Base-by-base conservation (phyloP, 2,113 vertebrate genomes). In the Indri indri region DNA sequence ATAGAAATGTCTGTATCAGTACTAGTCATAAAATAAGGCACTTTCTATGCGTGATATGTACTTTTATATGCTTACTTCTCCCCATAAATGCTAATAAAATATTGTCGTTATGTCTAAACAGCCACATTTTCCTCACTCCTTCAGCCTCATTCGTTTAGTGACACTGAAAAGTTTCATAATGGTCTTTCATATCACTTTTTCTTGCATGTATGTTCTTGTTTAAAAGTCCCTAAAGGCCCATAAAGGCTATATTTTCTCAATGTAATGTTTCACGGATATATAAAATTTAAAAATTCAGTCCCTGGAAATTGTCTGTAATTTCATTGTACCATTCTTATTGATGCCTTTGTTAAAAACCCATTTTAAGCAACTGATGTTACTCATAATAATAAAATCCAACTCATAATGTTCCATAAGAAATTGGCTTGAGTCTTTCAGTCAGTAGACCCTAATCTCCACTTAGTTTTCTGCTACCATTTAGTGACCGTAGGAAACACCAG, bases 21-120 rank as follows among this genome's bases (percentile, higher is more conserved):
- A 42, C 54, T 66, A 87, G 52, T 74, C 87, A 95, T 92, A 96
- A 95, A 96, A 95, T 95, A 90, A 97, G 76, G 65, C 74, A 79
- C 32, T 92, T 96, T 97, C 90, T 96, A 93, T 97, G 90, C 92
- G 94, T 82, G 14, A 37, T 79, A 82, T 80, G 18, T 70, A 91
- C 47, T 79, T 92, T 86, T 57, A 91, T 91, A 73, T 79, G 40
- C n/a, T 93, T 89, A 57, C 40, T 63, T 80, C 57, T 96, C 61
- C 50, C 65, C 25, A 63, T 93, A 54, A 91, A 3, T 89, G 90
- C 30, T 96, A 93, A 97, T 89, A 73, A 96, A 95, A 11, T 83
- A 82, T 80, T 94, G 52, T 74, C 59, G 57, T 94, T 95, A 37
- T 34, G 9, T 88, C 34, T 95, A 91, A 97, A 87, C 34, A 97